Percentiles rank a stretch among this genome's conserved stretches.
phyloP scores from a whole-genome alignment of 2,113 vertebrate genomes.

The Vidua macroura region DNA sequence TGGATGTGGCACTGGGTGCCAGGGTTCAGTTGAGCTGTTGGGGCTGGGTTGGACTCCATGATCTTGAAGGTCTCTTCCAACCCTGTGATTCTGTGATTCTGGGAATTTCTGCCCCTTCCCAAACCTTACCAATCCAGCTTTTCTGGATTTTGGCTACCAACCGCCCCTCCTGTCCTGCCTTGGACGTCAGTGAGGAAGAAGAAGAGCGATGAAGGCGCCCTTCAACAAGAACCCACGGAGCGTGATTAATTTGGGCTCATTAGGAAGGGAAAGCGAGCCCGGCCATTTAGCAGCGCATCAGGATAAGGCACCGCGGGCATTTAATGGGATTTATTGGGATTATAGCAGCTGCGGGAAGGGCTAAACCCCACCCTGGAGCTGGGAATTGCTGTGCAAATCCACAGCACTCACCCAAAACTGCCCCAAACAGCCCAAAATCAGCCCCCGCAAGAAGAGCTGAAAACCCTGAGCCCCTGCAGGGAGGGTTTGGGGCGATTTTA shows the following conservation, averaged over 20 bases:
- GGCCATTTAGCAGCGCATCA: not conserved
- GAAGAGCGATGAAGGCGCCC: not conserved
- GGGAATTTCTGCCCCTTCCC: not conserved
- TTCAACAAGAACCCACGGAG: not conserved
- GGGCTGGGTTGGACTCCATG: not conserved
- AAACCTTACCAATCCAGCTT: not conserved
- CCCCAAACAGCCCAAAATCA: not conserved
- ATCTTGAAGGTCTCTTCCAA: not conserved
- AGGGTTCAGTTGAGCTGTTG: not conserved
- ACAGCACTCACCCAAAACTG: not conserved
- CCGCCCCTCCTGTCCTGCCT: too few species aligned
- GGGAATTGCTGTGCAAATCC: not conserved
- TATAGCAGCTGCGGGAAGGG: not conserved
- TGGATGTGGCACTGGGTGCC: not conserved
- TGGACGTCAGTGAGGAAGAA: not conserved
- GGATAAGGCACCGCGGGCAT: accelerated
- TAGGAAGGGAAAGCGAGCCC: not conserved
- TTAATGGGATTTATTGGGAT: not conserved
- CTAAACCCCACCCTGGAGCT: not conserved
- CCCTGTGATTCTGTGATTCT: not conserved
- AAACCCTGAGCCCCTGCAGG: not conserved
- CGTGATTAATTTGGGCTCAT: not conserved
- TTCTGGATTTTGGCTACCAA: not conserved
- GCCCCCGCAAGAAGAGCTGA: not conserved
- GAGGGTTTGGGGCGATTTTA: accelerated